Base-by-base conservation (phyloP, 2,797 vertebrate species). In the Lophotriccus pileatus region DNA sequence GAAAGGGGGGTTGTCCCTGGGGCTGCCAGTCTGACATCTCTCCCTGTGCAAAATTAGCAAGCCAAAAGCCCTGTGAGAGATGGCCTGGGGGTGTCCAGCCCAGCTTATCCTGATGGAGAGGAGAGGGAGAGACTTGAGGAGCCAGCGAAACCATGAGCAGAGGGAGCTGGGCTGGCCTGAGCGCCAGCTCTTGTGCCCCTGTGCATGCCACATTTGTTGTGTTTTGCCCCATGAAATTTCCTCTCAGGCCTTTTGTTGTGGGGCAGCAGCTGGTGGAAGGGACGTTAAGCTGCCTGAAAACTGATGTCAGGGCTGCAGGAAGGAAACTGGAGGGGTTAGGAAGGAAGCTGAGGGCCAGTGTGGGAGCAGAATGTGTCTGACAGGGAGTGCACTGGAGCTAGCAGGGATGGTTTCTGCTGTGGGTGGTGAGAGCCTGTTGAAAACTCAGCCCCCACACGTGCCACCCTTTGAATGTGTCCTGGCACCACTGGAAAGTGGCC, bases 71-170 rank as follows among this genome's bases (percentile, higher is more conserved):
- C 13, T 16, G 8, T 7, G 25, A 11, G 43, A 5, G 1, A 43
- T 24, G 75, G 2, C 47, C 68, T 1, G 3, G 3, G 6, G 43
- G 24, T 68, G 53, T 76, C 13, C 60, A 66, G 39, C 67, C 15
- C 3, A 4, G 34, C 14, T 50, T 25, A 10, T 53, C 36, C 41
- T 15, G 9, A 25, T 2, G 11, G 67, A 50, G 53, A 52, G 39
- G 49, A 46, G 32, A 30, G 43, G 41, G 22, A 28, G 34, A 60
- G 22, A 3, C 2, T 58, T 14, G 14, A 73, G 59, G 23, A 22
- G 8, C 28, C 20, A 3, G 1, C 0, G 3, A 70, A 87, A 18
- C 37, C 2, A 0, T 4, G 25, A 52, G 25, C 16, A 6, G 69
- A 46, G 30, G 32, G 46, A 73, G 60, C 43, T 37, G 69, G 15